These are phyloP conservation scores for Alentia gelatinosa DNA, from an alignment of 2,888 invertebrate species.

Conservation along the genomic window DNA sequence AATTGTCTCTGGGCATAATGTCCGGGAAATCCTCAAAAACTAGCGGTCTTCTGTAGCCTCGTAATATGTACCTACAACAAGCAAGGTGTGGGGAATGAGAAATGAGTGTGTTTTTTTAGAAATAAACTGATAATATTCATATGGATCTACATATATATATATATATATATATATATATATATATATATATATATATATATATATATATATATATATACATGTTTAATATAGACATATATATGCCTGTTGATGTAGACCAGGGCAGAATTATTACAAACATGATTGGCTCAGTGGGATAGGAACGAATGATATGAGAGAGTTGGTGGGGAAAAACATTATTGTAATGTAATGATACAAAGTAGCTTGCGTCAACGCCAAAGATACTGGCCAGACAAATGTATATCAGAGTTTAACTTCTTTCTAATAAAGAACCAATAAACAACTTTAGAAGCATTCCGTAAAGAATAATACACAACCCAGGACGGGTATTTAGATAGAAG, in stretches of 20 bases:
- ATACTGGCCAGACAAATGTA: background rate
- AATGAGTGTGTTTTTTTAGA: background rate
- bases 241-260: background rate
- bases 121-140: background rate
- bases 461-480: too few relatives aligned
- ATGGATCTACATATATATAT: background rate
- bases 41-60: background rate
- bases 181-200: background rate
- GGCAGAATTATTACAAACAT: background rate
- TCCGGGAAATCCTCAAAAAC: slow-evolving; percentile 18
- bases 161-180: background rate
- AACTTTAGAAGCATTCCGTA: background rate
- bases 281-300: too few relatives aligned
- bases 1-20: background rate
- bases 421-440: background rate
- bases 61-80: background rate
- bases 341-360: too few relatives aligned
- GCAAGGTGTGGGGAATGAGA: background rate
- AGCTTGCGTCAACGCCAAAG: too few relatives aligned
- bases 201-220: background rate
- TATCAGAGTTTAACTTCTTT: too few relatives aligned
- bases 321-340: too few relatives aligned
- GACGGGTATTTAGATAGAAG: too few relatives aligned
- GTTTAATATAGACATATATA: background rate
- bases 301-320: too few relatives aligned